These are phyloP conservation scores for Neotoxoptera formosana DNA, from an alignment of 1,140 invertebrate genomes.

Conservation along the genomic window DNA sequence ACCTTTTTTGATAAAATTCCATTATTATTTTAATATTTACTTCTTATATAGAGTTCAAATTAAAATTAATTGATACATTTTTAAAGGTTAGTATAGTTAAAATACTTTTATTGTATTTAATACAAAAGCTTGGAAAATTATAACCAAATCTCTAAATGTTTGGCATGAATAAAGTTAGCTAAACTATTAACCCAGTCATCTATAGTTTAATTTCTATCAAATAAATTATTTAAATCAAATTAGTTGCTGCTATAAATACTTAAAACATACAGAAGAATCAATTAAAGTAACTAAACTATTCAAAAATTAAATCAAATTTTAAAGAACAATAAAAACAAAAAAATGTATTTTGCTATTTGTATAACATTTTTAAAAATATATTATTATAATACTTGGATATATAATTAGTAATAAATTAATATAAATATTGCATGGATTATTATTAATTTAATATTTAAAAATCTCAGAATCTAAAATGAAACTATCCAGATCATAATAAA, in stretches of 20 bases:
- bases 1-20: not conserved
- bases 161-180: not conserved
- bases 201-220: not conserved
- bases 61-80: not conserved
- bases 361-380: not conserved
- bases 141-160: not conserved
- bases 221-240: not conserved
- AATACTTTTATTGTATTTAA: not conserved
- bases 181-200: not conserved
- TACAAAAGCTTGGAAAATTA: not conserved
- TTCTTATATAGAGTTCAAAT: not conserved
- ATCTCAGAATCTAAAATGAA: not conserved
- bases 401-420: no score
- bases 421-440: no score
- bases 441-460: no score
- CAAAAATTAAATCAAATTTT: not conserved
- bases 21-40: not conserved
- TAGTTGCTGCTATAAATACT: no score
- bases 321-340: not conserved
- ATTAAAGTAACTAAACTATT: not conserved
- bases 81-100: not conserved
- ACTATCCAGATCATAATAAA: not conserved
- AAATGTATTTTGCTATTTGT: not conserved
- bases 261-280: no score
- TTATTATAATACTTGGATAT: not conserved